Conservation (phyloP, 2,888 invertebrate genomes). For the Eupithecia subumbrata region DNA sequence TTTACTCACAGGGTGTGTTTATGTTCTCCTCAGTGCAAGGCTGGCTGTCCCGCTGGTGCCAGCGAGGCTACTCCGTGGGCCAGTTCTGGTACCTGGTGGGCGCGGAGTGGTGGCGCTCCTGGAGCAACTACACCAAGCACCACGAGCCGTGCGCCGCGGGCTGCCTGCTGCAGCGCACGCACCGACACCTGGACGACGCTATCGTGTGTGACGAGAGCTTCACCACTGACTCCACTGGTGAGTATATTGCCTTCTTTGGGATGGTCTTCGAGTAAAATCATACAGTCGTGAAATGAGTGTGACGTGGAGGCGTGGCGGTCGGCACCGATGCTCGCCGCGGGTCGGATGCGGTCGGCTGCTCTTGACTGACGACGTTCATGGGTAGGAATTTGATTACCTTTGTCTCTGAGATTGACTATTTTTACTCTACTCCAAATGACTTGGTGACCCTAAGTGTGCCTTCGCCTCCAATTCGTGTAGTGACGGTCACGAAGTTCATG, state of each 20-base stretch:
- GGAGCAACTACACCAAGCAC: slow-evolving; percentile 88
- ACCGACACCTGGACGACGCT: slow-evolving; percentile 54
- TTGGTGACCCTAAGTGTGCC: neutral
- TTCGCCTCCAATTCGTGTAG: neutral
- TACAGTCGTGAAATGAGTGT: too few relatives aligned
- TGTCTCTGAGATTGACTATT: neutral
- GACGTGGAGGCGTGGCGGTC: too few relatives aligned
- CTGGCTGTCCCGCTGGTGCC: slow-evolving; percentile 91
- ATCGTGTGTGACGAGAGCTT: slow-evolving; percentile 83
- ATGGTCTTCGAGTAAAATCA: too few relatives aligned
- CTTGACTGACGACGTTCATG: neutral
- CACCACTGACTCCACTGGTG: slow-evolving; percentile 84
- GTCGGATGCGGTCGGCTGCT: neutral
- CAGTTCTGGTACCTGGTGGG: slow-evolving; percentile 96
- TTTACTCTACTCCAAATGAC: neutral
- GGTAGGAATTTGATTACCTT: neutral
- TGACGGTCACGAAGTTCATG: too few relatives aligned
- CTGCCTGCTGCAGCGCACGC: slow-evolving; percentile 54
- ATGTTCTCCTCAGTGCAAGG: slow-evolving; percentile 84
- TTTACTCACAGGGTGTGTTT: neutral
- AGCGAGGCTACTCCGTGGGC: slow-evolving; percentile 89
- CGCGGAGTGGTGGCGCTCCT: slow-evolving; percentile 93
- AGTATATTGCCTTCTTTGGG: slow-evolving; percentile 10
- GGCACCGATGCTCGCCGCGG: too few relatives aligned
- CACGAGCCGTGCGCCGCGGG: slow-evolving; percentile 79